Evolutionary conservation across 2,888 invertebrate genomes (phyloP), one percentile per base, ranked within the genome.

Genomic region (Dromius quadrimaculatus): DNA sequence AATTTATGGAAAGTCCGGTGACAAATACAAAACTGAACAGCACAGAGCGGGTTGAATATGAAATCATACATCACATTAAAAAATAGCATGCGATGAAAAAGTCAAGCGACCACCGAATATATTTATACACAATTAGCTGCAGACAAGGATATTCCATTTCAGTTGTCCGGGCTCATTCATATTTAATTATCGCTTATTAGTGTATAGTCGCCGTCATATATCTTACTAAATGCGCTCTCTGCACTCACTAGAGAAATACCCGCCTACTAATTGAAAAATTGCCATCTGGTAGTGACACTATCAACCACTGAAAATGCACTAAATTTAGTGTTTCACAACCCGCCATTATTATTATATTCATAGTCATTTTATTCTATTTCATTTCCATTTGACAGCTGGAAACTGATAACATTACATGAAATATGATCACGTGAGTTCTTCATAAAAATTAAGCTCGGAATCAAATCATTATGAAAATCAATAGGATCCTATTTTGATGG

Each of bases 61-160:
- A 38, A 66, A 66, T 66, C 66, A 66, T 66, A 66, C 66, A 66
- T 66, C 66, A 66, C 22, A 41, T 38, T 36, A 41, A 54, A 54
- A 57, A 54, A 57, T 41, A 66, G 57, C 38, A 38, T 17, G 54
- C 66, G 54, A 50, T 50, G 66, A 66, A 66, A 66, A 66, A 66
- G 34, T 54, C 38, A 66, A 66, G 54, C 50, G 28, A 20, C 47
- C 34, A 32, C 20, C 45, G 34, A 45, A 47, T 65, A 65, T 66
- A 66, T 66, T 66, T 66, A 66, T 66, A 66, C 66, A 57, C 66
- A 66, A 66, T 66, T 66, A 66, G 50, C 54, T 57, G 57, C 66
- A 66, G 66, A 66, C 66, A 66, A 66, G 66, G 43, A 66, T 66
- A 57, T 66, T 50, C 66, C 66, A 66, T 66, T 66, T 50, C 57